Evolutionary conservation across 2,113 vertebrate species (phyloP), one percentile per base, ranked within the genome.

Genomic region (Nothoprocta pentlandii): DNA sequence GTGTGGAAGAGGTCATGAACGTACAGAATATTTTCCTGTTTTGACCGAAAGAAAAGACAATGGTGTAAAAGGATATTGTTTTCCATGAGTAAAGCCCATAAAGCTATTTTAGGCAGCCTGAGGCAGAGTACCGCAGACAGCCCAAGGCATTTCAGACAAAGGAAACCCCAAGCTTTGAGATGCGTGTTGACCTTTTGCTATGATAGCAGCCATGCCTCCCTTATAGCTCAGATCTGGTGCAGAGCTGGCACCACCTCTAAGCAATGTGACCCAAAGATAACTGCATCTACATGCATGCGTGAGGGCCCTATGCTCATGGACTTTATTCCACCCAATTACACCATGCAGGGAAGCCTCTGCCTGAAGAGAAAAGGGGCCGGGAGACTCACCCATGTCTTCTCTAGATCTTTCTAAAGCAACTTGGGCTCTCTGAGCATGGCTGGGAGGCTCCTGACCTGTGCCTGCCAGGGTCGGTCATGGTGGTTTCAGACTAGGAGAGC

Each of bases 91-190:
- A 75, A 64, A 75, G 22, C 63, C 46, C 21, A 30, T 39, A 67
- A 76, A 66, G 28, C 84, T 83, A 51, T 51, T 96, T 87, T 75
- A 32, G 54, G 30, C 54, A 58, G 51, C 7, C 78, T 53, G 46
- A 80, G 41, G 77, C 62, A 80, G 70, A 83, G 87, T 36, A 19
- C 59, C 53, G 32, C 54, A 76, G 61, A 42, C 80, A 95, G 77
- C 26, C 82, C 84, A 10, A 4, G 5, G 22, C 80, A 64, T 23
- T n/a, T 63, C 61, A 68, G 25, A 70, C 13, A 9, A 56, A 85
- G 54, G 67, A 41, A 84, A 41, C 42, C 61, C 30, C 74, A 75
- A 44, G 51, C 74, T 54, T 66, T 58, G 39, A 85, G 73, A 68
- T 16, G 30, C 0, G 0, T 28, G 44, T 66, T 0, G 4, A 90